phyloP scores from a whole-genome alignment of 2,888 invertebrate genomes.

The Nectonema munidae region DNA sequence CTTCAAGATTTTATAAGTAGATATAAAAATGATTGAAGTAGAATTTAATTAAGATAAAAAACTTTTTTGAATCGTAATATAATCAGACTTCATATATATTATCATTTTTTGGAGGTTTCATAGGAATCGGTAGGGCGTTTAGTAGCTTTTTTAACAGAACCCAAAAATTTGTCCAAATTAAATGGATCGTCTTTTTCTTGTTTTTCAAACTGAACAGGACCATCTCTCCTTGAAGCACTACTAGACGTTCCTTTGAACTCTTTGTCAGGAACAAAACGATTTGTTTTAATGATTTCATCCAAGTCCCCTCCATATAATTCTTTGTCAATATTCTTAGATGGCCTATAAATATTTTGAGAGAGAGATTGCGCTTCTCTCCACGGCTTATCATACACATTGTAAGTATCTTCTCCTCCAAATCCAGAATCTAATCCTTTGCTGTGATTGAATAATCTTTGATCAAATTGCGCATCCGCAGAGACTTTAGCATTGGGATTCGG shows the following conservation, averaged over 20 bases:
- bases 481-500: slow-evolving; percentile 45
- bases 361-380: slow-evolving; percentile 64
- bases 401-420: slow-evolving; percentile 59
- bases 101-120: too few relatives aligned
- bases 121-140: too few relatives aligned
- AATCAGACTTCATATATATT: too few relatives aligned
- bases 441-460: slow-evolving; percentile 74
- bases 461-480: slow-evolving; percentile 33
- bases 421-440: slow-evolving; percentile 49
- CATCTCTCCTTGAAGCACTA: slow-evolving; percentile 33
- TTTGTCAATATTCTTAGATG: slow-evolving; percentile 48
- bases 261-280: slow-evolving; percentile 76
- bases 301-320: slow-evolving; percentile 64
- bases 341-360: slow-evolving; percentile 57
- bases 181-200: slow-evolving; percentile 58
- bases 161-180: slow-evolving; percentile 85
- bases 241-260: slow-evolving; percentile 69
- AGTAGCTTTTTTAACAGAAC: slow-evolving; percentile 49
- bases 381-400: slow-evolving; percentile 86
- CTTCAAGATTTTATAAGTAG: too few relatives aligned
- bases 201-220: slow-evolving; percentile 69
- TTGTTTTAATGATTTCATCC: slow-evolving; percentile 52
- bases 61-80: too few relatives aligned
- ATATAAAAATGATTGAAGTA: too few relatives aligned
- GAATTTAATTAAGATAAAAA: too few relatives aligned